Percentiles rank a stretch among this genome's conserved stretches.
Conservation (phyloP, 2,113 vertebrate genomes). For the Heliornis fulica region DNA sequence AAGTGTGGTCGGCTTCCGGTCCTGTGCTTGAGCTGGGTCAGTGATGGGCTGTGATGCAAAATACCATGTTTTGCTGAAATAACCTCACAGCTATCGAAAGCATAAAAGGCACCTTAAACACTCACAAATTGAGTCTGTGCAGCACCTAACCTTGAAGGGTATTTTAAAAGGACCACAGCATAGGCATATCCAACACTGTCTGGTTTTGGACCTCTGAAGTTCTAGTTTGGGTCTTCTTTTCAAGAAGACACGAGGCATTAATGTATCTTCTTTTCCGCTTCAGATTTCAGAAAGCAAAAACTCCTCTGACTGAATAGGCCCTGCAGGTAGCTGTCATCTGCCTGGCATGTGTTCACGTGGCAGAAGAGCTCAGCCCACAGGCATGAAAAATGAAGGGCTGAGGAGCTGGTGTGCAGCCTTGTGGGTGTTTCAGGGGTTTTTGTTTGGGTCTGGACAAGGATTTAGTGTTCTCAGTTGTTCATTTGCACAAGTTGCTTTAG, state of each 20-base stretch:
- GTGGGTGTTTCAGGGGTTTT: neutral
- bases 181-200: neutral
- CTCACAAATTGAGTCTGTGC: fast-evolving
- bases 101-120: neutral
- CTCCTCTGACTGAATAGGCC: neutral
- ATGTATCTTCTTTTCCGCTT: neutral
- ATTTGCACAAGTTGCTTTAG: neutral
- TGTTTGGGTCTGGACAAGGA: neutral
- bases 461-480: neutral
- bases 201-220: neutral
- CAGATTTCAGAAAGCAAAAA: neutral
- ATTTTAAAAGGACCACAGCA: neutral
- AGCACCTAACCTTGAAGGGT: neutral
- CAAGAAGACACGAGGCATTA: fast-evolving
- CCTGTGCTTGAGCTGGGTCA: neutral
- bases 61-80: neutral
- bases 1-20: neutral
- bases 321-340: neutral
- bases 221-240: neutral
- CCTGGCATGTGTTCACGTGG: neutral
- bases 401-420: neutral
- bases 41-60: neutral
- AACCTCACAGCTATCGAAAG: neutral
- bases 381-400: neutral
- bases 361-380: neutral